Conservation (phyloP, 1,140 invertebrate genomes). For the Aphelenchoides avenae region DNA sequence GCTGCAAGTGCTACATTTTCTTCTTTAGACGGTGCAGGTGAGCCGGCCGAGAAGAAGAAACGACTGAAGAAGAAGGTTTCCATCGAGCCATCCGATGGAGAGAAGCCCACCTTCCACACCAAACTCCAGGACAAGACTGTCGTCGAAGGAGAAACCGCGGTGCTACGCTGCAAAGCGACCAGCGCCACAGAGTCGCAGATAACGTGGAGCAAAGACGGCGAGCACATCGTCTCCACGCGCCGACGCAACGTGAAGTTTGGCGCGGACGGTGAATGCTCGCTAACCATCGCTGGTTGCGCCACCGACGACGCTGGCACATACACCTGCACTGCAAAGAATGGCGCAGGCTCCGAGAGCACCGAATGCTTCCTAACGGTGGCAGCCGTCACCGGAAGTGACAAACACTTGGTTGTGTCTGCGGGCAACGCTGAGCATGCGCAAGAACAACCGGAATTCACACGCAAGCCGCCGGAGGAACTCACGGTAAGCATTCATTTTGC, state of each 20-base stretch:
- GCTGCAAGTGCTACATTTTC: too few relatives aligned
- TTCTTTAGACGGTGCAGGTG: too few relatives aligned
- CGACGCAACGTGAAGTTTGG: not conserved
- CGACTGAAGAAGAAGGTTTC: not conserved
- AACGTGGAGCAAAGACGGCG: slow-evolving; percentile 26
- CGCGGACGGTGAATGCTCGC: slow-evolving; percentile 12
- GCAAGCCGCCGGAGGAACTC: too few relatives aligned
- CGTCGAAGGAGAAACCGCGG: too few relatives aligned
- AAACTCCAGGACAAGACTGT: too few relatives aligned
- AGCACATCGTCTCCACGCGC: not conserved
- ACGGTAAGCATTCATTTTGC: too few relatives aligned
- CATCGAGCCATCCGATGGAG: not conserved
- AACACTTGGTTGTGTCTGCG: slow-evolving; percentile 42
- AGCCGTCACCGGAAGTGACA: slow-evolving; percentile 33
- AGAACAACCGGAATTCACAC: too few relatives aligned
- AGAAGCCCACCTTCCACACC: too few relatives aligned
- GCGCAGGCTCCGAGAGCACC: slow-evolving; percentile 27
- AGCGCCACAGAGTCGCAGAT: slow-evolving; percentile 1
- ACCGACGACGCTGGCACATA: slow-evolving; percentile 34
- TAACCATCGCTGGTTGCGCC: slow-evolving; percentile 18
- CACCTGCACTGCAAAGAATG: slow-evolving; percentile 25
- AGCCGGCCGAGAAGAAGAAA: slow-evolving; percentile 12
- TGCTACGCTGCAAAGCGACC: not conserved
- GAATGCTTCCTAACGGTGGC: slow-evolving; percentile 42
- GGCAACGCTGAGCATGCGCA: slow-evolving; percentile 14